phyloP scores from a whole-genome alignment of 1,140 invertebrate genomes.

The Colletes gigas region DNA sequence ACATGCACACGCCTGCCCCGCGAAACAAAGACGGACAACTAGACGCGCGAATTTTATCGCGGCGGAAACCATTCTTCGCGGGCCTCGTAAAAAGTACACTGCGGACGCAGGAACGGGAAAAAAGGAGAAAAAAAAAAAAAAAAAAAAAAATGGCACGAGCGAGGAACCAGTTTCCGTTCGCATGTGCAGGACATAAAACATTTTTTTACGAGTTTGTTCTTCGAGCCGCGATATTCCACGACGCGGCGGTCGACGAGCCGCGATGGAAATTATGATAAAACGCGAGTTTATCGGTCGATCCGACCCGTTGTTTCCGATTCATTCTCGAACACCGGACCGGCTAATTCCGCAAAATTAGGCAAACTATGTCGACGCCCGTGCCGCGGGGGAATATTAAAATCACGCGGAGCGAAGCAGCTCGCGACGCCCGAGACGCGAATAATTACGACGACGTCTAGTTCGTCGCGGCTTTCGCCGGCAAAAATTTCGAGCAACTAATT shows the following conservation, averaged over 20 bases:
- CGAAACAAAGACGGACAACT: constrained; percentile 35
- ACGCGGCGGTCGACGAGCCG: background rate
- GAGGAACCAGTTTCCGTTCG: constrained; percentile 27
- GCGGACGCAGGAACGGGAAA: constrained; percentile 8
- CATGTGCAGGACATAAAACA: constrained; percentile 24
- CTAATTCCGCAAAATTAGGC: constrained; percentile 46
- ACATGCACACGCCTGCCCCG: background rate
- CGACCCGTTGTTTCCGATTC: constrained; percentile 5
- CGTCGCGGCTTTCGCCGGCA: constrained; percentile 32
- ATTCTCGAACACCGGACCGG: constrained; percentile 6
- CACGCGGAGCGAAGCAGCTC: constrained; percentile 52
- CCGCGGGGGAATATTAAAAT: constrained; percentile 51
- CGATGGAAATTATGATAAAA: constrained; percentile 29
- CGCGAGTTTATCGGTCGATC: background rate
- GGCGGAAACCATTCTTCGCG: constrained; percentile 42
- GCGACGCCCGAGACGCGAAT: constrained; percentile 39
- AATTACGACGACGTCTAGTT: constrained; percentile 53
- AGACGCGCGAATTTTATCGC: constrained; percentile 41
- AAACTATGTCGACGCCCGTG: background rate
- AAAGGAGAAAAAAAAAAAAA: too few species aligned
- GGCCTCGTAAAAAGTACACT: constrained; percentile 32
- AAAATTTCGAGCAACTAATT: constrained; percentile 58
- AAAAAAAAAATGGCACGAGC: background rate
- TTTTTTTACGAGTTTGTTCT: constrained; percentile 16
- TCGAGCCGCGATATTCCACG: background rate